Base-by-base conservation (phyloP, 2,797 vertebrate species). In the Toxotes lorentzi region DNA sequence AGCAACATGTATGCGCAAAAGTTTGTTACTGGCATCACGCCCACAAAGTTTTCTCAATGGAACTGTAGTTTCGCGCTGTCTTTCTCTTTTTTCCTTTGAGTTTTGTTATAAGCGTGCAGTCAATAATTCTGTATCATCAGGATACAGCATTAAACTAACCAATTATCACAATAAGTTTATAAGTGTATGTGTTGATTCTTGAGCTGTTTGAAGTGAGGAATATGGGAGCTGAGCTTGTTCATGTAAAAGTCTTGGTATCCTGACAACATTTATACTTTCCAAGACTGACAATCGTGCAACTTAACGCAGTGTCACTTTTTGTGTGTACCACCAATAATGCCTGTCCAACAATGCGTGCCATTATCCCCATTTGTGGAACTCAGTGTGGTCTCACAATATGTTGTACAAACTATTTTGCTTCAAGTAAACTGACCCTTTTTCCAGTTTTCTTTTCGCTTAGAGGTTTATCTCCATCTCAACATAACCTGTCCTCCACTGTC, bases 51-150 rank as follows among this genome's bases (percentile, higher is more conserved):
- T 43, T 70, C 50, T 75, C 13, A 32, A 11, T 45, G 58, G 58
- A 14, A 54, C 34, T 75, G 2, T 4, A 19, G 16, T 34, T 34
- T 63, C 6, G 34, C 14, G 13, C 9, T 75, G 48, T 17, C 57
- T 66, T 34, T 43, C 43, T 23, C 34, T 40, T 34, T 17, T 68
- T 38, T 7, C 54, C 60, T 65, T 72, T 5, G 17, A 14, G 56
- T 69, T 77, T 74, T 45, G 35, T 76, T 74, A 38, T 60, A 30
- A 40, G 27, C 30, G 41, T 13, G 27, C 19, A 40, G 13, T 19
- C 53, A 11, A 7, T 66, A 23, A 32, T 50, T 19, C 45, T 19
- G 17, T 19, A 6, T 17, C 10, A 7, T 8, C 16, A 19, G n/a
- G 10, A 50, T 23, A n/a, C n/a, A n/a, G n/a, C n/a, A n/a, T n/a